Percentiles rank a stretch among this genome's conserved stretches.
phyloP scores from a whole-genome alignment of 2,888 invertebrate species.

The Pseudoips prasinana region DNA sequence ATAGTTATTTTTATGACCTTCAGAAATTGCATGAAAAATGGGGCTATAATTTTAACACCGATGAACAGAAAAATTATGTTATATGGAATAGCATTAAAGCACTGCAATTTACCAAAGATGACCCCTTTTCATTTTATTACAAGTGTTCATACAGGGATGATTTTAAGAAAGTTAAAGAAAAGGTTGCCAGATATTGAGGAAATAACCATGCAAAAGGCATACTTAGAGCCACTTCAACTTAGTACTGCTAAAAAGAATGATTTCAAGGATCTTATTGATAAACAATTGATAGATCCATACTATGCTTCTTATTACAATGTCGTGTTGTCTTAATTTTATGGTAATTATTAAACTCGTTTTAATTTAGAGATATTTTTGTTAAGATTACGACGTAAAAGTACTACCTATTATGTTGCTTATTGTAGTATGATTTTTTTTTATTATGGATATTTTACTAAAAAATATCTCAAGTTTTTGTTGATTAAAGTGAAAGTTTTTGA shows the following conservation, averaged over 20 bases:
- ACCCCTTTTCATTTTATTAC: constrained; percentile 9
- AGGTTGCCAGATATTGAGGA: constrained; percentile 5
- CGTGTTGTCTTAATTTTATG: too few species aligned
- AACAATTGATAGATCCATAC: constrained; percentile 13
- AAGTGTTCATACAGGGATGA: constrained; percentile 10
- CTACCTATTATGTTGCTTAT: too few species aligned
- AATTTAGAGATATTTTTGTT: too few species aligned
- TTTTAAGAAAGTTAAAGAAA: constrained; percentile 10
- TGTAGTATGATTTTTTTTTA: too few species aligned
- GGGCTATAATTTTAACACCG: constrained; percentile 11
- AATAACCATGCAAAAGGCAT: constrained; percentile 7
- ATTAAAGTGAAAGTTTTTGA: too few species aligned
- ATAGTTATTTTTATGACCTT: constrained; percentile 6
- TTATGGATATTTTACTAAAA: too few species aligned
- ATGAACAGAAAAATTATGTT: constrained; percentile 9
- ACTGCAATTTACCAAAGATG: constrained; percentile 7
- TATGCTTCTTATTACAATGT: too few species aligned
- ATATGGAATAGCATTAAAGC: constrained; percentile 10
- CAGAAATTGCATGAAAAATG: constrained; percentile 10
- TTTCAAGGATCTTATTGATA: constrained; percentile 7
- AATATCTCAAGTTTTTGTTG: too few species aligned
- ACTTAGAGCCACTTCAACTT: constrained; percentile 7
- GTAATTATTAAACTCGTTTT: too few species aligned
- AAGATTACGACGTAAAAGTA: too few species aligned
- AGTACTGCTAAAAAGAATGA: constrained; percentile 8